Percentiles rank a stretch among this genome's conserved stretches.
Conservation (phyloP, 2,888 invertebrate species). For the Drosophila histrio region DNA sequence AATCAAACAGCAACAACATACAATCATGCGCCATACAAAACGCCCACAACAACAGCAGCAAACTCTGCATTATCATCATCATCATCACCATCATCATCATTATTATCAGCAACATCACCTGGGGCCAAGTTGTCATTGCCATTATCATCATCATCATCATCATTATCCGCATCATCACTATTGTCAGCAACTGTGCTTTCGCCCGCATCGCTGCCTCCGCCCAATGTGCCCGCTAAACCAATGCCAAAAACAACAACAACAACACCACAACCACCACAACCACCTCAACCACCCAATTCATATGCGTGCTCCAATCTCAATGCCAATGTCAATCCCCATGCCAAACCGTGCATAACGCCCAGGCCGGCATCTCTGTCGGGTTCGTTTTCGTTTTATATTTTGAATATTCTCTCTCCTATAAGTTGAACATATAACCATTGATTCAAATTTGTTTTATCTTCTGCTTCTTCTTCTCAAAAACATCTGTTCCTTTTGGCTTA, state of each 20-base stretch:
- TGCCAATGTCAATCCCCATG: slow-evolving; percentile 48
- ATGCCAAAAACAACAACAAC: slow-evolving; percentile 18
- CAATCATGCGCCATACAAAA: slow-evolving; percentile 60
- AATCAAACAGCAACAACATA: slow-evolving; percentile 43
- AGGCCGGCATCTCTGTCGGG: slow-evolving; percentile 84
- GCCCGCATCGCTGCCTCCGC: slow-evolving; percentile 55
- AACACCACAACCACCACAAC: slow-evolving; percentile 11
- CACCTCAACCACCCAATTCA: slow-evolving; percentile 45
- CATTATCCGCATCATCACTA: slow-evolving; percentile 44
- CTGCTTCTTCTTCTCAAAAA: slow-evolving; percentile 7
- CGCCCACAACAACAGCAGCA: slow-evolving; percentile 43
- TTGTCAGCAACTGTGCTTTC: slow-evolving; percentile 22
- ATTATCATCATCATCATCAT: slow-evolving; percentile 45
- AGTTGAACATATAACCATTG: slow-evolving; percentile 14
- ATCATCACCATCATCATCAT: slow-evolving; percentile 29
- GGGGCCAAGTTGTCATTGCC: slow-evolving; percentile 50
- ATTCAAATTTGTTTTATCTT: slow-evolving; percentile 8
- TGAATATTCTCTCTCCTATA: slow-evolving; percentile 2
- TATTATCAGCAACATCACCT: slow-evolving; percentile 24
- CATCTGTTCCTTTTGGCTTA: slow-evolving; percentile 23
- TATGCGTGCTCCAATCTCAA: slow-evolving; percentile 57
- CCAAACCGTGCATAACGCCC: slow-evolving; percentile 84
- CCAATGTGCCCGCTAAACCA: slow-evolving; percentile 53
- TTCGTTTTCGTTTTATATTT: slow-evolving; percentile 75
- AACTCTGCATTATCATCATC: no score